Conservation (phyloP, 2,113 vertebrate genomes). For the Saimiri boliviensis region DNA sequence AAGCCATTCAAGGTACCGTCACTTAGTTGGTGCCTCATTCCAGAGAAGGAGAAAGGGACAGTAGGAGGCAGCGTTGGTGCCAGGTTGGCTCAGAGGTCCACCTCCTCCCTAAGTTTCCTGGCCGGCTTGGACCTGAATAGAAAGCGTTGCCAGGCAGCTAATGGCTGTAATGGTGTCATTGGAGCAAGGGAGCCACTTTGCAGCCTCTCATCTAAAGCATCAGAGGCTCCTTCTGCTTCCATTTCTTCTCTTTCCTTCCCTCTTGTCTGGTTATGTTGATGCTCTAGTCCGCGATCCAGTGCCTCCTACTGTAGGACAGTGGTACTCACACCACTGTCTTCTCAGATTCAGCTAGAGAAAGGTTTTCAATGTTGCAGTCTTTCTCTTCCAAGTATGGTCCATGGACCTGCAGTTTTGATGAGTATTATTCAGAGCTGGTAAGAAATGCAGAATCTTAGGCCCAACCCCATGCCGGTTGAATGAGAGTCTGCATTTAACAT, state of each 20-base stretch:
- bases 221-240: neutral
- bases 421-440: too few species aligned
- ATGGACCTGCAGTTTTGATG: rapidly evolving
- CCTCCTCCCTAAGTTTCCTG: neutral
- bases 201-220: neutral
- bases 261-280: neutral
- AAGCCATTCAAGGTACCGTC: rapidly evolving
- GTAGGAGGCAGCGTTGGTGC: neutral
- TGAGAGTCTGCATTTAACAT: neutral
- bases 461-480: rapidly evolving
- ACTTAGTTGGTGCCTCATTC: neutral
- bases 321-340: too few species aligned
- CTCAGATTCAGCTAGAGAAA: neutral
- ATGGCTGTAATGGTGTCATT: neutral
- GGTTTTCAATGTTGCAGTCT: neutral
- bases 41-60: too few species aligned
- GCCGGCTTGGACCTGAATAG: neutral
- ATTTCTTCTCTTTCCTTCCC: neutral
- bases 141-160: too few species aligned
- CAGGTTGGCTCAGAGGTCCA: neutral
- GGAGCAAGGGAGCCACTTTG: neutral
- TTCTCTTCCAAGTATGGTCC: too few species aligned
- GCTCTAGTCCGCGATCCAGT: neutral
- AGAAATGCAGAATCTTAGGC: neutral
- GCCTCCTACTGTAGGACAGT: neutral